Base-by-base conservation (phyloP, 2,797 vertebrate species). In the Cichlasoma orientale region DNA sequence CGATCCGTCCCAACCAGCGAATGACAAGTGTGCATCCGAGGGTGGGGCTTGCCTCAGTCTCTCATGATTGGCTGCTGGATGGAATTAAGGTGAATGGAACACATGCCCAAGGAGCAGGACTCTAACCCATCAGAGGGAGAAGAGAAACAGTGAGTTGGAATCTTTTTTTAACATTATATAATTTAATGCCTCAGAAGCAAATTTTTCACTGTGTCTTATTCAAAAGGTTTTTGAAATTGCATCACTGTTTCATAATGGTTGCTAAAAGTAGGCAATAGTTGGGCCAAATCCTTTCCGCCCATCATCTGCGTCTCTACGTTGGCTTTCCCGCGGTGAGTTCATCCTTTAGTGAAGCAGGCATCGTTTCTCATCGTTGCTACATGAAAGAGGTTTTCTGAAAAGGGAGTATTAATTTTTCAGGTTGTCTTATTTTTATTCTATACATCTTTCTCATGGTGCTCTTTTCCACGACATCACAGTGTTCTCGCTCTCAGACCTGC, bases 71-170 rank as follows among this genome's bases (percentile, higher is more conserved):
- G 96, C 95, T 96, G 96, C 97, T 99, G 97, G 96, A 99, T 99
- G 98, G 98, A 98, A 99, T 97, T 97, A 96, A 97, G 97, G 97
- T 99, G 98, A 99, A 99, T 99, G 98, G 98, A 99, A 98, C 97
- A 97, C 97, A 98, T 97, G 97, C 97, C 97, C 97, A 97, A 97
- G 96, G 97, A 98, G 97, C 97, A 97, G 96, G 97, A 98, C 96
- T 96, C 93, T 94, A 95, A 96, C 95, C 97, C 96, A 96, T 97
- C 96, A 95, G 98, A 99, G 97, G 97, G 97, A 96, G 98, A 99
- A 96, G 97, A 99, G 95, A 98, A 96, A 97, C 96, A 97, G 98
- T 99, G 95, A 97, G 94, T 87, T 3, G 2, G 11, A 56, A 71
- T 54, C 4, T 0, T 50, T 31, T 68, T 68, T 50, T 21, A 61